Conservation (phyloP, 2,888 invertebrate species). For the Conomelus anceps region DNA sequence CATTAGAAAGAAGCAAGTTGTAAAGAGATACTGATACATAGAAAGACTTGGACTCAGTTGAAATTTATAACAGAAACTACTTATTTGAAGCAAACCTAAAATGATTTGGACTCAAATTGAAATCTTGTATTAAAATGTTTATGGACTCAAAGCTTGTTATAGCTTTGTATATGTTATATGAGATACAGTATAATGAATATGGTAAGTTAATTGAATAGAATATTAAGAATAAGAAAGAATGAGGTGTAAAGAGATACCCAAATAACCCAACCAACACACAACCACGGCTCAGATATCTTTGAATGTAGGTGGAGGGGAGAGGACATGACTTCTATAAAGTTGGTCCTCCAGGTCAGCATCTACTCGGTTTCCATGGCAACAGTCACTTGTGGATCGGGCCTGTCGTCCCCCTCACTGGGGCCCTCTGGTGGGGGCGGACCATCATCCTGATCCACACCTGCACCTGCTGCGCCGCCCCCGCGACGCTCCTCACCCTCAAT, state of each 20-base stretch:
- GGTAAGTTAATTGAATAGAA: no score
- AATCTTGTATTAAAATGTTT: no score
- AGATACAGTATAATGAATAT: no score
- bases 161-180: no score
- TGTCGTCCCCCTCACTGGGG: constrained; percentile 42
- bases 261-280: neutral
- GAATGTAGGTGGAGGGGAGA: neutral
- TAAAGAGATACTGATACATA: no score
- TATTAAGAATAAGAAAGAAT: neutral
- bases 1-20: no score
- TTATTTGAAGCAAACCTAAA: no score
- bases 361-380: constrained; percentile 50
- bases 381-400: constrained; percentile 45
- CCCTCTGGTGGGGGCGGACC: constrained; percentile 37
- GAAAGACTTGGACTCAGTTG: no score
- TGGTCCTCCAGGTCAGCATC: neutral
- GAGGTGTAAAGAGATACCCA: neutral
- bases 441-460: neutral
- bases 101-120: no score
- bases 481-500: constrained; percentile 53
- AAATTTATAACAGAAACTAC: no score
- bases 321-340: neutral
- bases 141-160: no score
- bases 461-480: constrained; percentile 36
- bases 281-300: constrained; percentile 19